These are phyloP conservation scores for Perithous albicinctus DNA, from an alignment of 2,888 invertebrate species.

Conservation along the genomic window DNA sequence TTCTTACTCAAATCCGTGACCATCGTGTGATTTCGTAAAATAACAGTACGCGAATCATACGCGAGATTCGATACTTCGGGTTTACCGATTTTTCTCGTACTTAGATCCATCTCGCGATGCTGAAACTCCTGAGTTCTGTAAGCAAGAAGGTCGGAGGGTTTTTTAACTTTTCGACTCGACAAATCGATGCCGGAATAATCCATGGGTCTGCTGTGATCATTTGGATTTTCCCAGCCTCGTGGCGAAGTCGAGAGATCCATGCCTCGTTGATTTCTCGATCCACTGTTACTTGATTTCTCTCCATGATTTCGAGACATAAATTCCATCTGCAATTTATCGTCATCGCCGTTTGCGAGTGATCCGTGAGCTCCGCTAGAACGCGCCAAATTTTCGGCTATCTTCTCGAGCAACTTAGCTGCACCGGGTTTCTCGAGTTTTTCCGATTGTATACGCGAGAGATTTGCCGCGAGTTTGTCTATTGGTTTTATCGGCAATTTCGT, in stretches of 20 bases:
- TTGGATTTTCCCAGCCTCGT: constrained; percentile 78
- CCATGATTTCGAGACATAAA: constrained; percentile 70
- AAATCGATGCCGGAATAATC: constrained; percentile 83
- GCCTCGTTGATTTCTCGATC: constrained; percentile 75
- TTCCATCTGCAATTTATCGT: constrained; percentile 73
- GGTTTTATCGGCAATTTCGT: constrained; percentile 80
- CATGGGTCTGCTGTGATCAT: constrained; percentile 77
- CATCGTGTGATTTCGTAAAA: constrained; percentile 81
- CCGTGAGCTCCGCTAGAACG: constrained; percentile 76
- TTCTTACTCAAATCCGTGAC: constrained; percentile 82
- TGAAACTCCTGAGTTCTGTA: constrained; percentile 78
- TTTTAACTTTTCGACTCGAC: constrained; percentile 80
- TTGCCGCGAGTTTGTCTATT: constrained; percentile 82
- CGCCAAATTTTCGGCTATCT: constrained; percentile 83
- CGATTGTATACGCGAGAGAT: constrained; percentile 80
- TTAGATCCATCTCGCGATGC: constrained; percentile 82
- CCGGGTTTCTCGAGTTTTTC: constrained; percentile 77
- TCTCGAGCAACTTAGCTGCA: constrained; percentile 79
- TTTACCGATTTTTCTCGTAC: constrained; percentile 79
- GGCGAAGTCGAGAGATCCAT: constrained; percentile 81
- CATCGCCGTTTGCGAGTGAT: constrained; percentile 73
- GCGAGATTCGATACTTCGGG: constrained; percentile 74
- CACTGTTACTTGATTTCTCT: constrained; percentile 64
- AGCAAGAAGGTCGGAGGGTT: constrained; percentile 72
- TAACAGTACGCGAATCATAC: constrained; percentile 79